phyloP scores from a whole-genome alignment of 2,113 vertebrate species.

The Rafetus swinhoei region DNA sequence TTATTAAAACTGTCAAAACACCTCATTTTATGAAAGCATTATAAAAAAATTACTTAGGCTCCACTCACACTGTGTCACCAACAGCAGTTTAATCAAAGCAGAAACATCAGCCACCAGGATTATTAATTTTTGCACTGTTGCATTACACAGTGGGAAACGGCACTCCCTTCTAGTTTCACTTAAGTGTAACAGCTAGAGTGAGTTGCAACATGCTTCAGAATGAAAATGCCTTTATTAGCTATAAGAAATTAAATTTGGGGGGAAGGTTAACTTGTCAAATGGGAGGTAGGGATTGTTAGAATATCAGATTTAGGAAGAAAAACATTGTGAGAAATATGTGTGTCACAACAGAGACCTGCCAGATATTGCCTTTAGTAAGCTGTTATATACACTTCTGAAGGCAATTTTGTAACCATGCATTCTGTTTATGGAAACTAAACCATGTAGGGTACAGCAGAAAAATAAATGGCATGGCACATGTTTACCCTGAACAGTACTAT shows the following conservation, averaged over 20 bases:
- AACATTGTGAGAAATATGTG: conserved; percentile 51
- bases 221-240: conserved; percentile 48
- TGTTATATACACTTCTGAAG: conserved; percentile 47
- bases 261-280: conserved; percentile 16
- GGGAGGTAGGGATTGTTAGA: conserved; percentile 49
- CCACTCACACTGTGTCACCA: background rate
- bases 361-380: conserved; percentile 30
- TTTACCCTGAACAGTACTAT: background rate
- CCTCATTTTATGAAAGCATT: background rate
- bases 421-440: conserved; percentile 15
- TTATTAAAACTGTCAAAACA: background rate
- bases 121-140: background rate
- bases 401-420: conserved; percentile 44
- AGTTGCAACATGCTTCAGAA: conserved; percentile 27
- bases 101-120: background rate
- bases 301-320: conserved; percentile 52
- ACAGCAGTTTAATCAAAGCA: background rate
- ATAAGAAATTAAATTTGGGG: conserved; percentile 32
- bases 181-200: conserved; percentile 3
- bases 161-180: conserved; percentile 6
- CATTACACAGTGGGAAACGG: conserved; percentile 20
- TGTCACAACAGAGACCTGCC: conserved; percentile 56
- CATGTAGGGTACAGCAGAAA: background rate
- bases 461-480: background rate
- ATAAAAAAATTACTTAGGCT: background rate